These are phyloP conservation scores for Rattus rattus DNA, from an alignment of 2,113 vertebrate genomes.

Conservation along the genomic window DNA sequence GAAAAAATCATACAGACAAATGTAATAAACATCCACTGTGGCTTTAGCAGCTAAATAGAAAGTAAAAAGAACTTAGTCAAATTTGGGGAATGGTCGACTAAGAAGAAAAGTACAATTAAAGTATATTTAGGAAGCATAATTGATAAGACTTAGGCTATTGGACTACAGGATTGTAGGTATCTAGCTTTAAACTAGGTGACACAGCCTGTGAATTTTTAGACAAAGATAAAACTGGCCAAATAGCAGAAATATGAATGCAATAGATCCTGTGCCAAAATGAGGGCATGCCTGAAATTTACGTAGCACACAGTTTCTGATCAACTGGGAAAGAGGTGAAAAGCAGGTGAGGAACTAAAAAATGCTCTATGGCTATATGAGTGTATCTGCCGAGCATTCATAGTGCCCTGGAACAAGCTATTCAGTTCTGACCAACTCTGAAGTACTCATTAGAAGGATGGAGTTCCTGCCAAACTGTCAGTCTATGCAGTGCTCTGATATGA, in stretches of 20 bases:
- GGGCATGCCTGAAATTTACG: not conserved
- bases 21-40: not conserved
- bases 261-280: not conserved
- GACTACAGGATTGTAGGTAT: not conserved
- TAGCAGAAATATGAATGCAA: not conserved
- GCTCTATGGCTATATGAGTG: not conserved
- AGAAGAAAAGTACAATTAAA: slow-evolving; percentile 13
- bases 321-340: not conserved
- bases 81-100: not conserved
- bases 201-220: slow-evolving; percentile 20
- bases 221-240: slow-evolving; percentile 19
- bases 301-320: not conserved
- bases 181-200: slow-evolving; percentile 8
- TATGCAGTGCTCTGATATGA: not conserved
- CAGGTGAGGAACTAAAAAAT: not conserved
- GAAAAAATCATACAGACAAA: not conserved
- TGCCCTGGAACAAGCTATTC: not conserved
- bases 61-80: not conserved
- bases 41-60: slow-evolving; percentile 34
- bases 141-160: slow-evolving; percentile 31
- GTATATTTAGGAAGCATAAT: not conserved
- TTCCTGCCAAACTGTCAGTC: not conserved
- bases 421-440: not conserved
- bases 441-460: not conserved
- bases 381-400: not conserved